Base-by-base conservation (phyloP, 2,797 vertebrate genomes). In the Corythornis leucogaster region DNA sequence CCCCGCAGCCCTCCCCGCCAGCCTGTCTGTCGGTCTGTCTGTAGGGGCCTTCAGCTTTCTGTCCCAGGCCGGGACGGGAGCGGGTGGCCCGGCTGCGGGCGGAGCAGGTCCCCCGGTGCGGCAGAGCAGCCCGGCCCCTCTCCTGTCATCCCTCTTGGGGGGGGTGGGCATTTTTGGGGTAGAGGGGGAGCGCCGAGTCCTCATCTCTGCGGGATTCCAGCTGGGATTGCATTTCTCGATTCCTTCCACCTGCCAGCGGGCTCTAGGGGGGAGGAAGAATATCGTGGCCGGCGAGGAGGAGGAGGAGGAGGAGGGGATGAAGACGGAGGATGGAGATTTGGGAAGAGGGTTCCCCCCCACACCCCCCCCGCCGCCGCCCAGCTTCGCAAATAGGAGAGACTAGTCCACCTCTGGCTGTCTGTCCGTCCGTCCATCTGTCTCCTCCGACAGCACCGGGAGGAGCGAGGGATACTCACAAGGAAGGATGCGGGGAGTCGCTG, bases 401-500 rank as follows among this genome's bases (percentile, higher is more conserved):
- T 30, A 17, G 61, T 89, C 85, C 89, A 76, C 91, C 90, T 83
- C 75, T 53, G 70, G 19, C 55, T 81, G 69, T 78, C 89, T 17
- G 51, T 80, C 80, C 14, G 76, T 78, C 45, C 54, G 57, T 86
- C 84, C 91, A 84, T 87, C 86, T 31, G 35, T 79, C 88, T 91
- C 70, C 89, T 92, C 83, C 18, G 89, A 71, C 78, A 78, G 88
- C 85, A 91, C 69, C 77, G 24, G 90, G 82, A 90, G 78, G 74
- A 92, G 79, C 82, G 83, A 73, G 89, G 55, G 83, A 77, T 90
- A 90, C 95, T 96, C 89, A 83, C 95, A 59, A 53, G 91, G 78
- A 96, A 94, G 89, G 73, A 82, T 75, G 91, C 84, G 63, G 85
- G 73, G 91, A 94, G 91, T 80, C 90, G 95, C 95, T 92, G 94